Evolutionary conservation across 2,888 invertebrate species (phyloP).

Genomic region (Tipula unca): DNA sequence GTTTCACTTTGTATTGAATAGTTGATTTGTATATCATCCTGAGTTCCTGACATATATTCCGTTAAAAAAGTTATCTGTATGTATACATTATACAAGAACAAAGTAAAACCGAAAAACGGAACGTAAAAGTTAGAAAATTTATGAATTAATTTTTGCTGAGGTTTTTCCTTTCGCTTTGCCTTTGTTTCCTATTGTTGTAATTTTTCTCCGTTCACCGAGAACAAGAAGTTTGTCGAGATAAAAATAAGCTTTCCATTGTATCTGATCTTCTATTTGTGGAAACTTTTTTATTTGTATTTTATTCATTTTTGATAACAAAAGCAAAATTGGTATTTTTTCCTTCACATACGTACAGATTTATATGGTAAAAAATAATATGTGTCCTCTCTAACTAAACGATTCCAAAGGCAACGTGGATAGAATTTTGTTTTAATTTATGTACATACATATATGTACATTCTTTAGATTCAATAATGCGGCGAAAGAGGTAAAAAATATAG

Average conservation of each 20-base stretch:
- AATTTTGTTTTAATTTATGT: no score
- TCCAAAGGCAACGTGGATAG: background rate
- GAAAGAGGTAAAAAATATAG: background rate
- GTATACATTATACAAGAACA: background rate
- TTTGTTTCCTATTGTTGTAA: background rate
- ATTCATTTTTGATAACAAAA: background rate
- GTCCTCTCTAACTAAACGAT: background rate
- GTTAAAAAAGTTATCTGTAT: background rate
- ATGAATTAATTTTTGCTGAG: background rate
- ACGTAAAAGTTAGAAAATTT: background rate
- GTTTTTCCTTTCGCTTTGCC: background rate
- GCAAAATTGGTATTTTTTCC: background rate
- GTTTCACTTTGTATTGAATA: no score
- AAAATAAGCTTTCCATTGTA: background rate
- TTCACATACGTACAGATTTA: background rate
- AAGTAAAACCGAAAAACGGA: background rate
- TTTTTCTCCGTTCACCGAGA: background rate
- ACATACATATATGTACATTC: background rate
- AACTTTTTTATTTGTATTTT: background rate
- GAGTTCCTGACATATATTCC: background rate
- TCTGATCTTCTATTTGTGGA: background rate
- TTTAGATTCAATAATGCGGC: background rate
- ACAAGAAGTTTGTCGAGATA: background rate
- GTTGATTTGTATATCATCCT: background rate
- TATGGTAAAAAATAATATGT: background rate